Conservation (phyloP, 2,797 vertebrate species). For the Phrynocephalus vlangalii region DNA sequence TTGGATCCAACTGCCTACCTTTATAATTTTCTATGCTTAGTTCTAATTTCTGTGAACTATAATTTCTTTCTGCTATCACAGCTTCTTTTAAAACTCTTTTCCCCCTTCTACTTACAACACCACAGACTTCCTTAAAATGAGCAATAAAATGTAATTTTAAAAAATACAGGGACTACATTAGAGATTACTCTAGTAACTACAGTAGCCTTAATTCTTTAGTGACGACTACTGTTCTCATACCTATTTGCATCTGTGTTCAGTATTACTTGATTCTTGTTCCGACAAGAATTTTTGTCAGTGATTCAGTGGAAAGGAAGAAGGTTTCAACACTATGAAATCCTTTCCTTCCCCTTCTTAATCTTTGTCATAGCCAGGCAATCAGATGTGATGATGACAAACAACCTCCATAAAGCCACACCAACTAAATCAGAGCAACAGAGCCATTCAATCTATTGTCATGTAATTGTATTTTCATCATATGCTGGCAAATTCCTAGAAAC, state of each 20-base stretch:
- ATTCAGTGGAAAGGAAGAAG: not conserved
- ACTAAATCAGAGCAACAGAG: slow-evolving; percentile 12
- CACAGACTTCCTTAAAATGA: not conserved
- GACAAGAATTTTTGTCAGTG: not conserved
- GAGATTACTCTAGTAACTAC: not conserved
- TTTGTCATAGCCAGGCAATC: slow-evolving; percentile 8
- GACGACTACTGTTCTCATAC: not conserved
- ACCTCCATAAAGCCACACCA: not conserved
- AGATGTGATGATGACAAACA: slow-evolving; percentile 13
- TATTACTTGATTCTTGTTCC: slow-evolving; percentile 15
- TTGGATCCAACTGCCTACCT: not conserved
- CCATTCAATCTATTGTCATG: not conserved
- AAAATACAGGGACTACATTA: not conserved
- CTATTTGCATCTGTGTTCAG: not conserved
- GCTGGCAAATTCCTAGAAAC: not conserved
- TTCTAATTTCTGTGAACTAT: not conserved
- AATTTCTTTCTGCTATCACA: not conserved
- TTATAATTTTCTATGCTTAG: not conserved
- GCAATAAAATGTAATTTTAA: not conserved
- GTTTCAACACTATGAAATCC: not conserved
- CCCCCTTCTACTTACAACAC: not conserved
- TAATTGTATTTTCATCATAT: slow-evolving; percentile 8
- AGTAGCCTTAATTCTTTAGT: not conserved
- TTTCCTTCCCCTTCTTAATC: not conserved
- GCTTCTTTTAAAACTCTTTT: not conserved